These are phyloP conservation scores for Colinus virginianus DNA, from an alignment of 2,113 vertebrate species.

Conservation along the genomic window DNA sequence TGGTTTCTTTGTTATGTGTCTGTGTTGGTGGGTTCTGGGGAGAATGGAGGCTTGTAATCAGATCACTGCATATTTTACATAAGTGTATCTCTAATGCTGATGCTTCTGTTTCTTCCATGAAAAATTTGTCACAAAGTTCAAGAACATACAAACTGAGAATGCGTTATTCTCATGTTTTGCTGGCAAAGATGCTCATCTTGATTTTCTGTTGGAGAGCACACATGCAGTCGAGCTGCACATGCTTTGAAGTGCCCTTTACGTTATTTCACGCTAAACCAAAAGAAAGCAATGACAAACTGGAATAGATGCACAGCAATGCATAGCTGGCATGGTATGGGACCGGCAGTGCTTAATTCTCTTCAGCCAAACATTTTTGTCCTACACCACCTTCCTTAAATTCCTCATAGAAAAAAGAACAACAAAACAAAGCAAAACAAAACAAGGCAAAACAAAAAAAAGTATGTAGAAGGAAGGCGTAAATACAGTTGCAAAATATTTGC, in stretches of 20 bases:
- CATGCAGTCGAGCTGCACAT: background rate
- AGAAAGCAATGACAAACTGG: background rate
- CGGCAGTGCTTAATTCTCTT: background rate
- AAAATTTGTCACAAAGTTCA: background rate
- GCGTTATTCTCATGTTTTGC: background rate
- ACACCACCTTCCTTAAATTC: background rate
- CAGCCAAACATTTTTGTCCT: background rate
- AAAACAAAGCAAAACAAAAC: too few relatives aligned
- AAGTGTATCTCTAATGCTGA: background rate
- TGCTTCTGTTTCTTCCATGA: background rate
- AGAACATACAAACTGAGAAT: background rate
- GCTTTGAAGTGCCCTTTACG: background rate
- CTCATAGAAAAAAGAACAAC: background rate
- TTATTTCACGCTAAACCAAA: background rate
- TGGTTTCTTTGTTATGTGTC: background rate
- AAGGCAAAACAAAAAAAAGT: background rate
- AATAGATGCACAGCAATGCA: background rate
- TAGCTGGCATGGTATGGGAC: background rate
- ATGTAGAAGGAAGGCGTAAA: background rate
- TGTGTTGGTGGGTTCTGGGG: background rate
- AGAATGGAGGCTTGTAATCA: background rate
- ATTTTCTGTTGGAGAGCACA: background rate
- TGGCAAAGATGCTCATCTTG: background rate
- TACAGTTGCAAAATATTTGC: background rate
- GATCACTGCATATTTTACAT: background rate